These are phyloP conservation scores for Cosmorhoe ocellata DNA, from an alignment of 2,888 invertebrate genomes.

Conservation along the genomic window DNA sequence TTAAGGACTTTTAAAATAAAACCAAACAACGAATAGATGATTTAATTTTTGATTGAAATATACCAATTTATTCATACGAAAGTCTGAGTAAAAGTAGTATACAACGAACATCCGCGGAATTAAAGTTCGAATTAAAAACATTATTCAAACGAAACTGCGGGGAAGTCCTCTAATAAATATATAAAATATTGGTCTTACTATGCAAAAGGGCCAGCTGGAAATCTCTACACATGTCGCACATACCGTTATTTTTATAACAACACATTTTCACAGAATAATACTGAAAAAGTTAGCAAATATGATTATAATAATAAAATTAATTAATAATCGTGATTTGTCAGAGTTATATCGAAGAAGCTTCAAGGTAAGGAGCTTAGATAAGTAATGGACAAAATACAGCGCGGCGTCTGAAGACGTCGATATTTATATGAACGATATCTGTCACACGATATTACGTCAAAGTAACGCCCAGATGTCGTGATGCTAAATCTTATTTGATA, in stretches of 20 bases:
- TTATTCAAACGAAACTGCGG: no score
- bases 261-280: slow-evolving; percentile 61
- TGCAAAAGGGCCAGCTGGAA: slow-evolving; percentile 71
- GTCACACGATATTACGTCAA: slow-evolving; percentile 77
- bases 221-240: slow-evolving; percentile 73
- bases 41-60: no score
- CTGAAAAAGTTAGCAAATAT: not conserved
- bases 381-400: slow-evolving; percentile 74
- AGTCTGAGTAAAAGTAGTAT: no score
- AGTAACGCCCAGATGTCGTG: slow-evolving; percentile 76
- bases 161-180: no score
- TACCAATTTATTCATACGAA: no score
- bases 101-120: no score
- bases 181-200: slow-evolving; percentile 55
- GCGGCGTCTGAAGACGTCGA: slow-evolving; percentile 64
- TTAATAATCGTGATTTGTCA: slow-evolving; percentile 54
- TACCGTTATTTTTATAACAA: slow-evolving; percentile 73
- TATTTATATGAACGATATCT: slow-evolving; percentile 78
- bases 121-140: no score
- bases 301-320: slow-evolving; percentile 35
- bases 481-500: slow-evolving; percentile 72
- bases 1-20: no score
- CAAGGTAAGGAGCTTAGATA: slow-evolving; percentile 79
- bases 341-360: slow-evolving; percentile 66
- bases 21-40: no score